A percentile compares a stretch with the other conserved stretches of the same genome.
These are phyloP conservation scores for Pseudorectes ferrugineus DNA, from an alignment of 2,113 vertebrate species.

Conservation along the genomic window DNA sequence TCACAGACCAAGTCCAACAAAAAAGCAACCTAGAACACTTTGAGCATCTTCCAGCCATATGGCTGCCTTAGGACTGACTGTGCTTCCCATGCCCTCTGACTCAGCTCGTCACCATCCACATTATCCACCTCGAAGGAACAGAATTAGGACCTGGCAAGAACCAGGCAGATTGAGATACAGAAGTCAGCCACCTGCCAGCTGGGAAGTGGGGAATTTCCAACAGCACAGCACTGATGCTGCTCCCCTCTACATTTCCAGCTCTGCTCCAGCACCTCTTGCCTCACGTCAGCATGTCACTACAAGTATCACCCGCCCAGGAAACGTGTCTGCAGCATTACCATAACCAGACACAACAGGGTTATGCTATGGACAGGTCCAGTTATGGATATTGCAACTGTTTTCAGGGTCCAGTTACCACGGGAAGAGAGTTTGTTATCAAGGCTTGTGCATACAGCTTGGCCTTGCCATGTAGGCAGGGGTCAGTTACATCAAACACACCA, in stretches of 20 bases:
- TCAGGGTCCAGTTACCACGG: neutral
- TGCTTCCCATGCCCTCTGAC: neutral
- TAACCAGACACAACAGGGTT: neutral
- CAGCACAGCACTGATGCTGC: neutral
- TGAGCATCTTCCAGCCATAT: neutral
- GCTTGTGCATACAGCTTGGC: neutral
- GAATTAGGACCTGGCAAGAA: neutral
- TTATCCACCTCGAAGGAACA: neutral
- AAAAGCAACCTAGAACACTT: neutral
- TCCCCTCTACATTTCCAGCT: neutral
- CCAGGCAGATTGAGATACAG: neutral
- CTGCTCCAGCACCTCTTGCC: neutral
- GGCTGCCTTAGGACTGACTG: neutral
- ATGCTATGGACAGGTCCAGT: neutral
- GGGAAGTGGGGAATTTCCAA: neutral
- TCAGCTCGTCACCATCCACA: neutral
- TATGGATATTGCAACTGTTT: neutral
- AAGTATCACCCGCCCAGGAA: neutral
- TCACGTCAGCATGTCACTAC: neutral
- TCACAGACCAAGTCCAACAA: neutral
- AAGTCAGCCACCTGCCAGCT: neutral
- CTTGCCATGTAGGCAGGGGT: fast-evolving
- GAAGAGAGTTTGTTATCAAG: neutral
- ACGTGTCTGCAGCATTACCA: neutral
- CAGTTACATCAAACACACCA: neutral